phyloP scores from a whole-genome alignment of 2,113 vertebrate genomes.

The Corapipo altera region DNA sequence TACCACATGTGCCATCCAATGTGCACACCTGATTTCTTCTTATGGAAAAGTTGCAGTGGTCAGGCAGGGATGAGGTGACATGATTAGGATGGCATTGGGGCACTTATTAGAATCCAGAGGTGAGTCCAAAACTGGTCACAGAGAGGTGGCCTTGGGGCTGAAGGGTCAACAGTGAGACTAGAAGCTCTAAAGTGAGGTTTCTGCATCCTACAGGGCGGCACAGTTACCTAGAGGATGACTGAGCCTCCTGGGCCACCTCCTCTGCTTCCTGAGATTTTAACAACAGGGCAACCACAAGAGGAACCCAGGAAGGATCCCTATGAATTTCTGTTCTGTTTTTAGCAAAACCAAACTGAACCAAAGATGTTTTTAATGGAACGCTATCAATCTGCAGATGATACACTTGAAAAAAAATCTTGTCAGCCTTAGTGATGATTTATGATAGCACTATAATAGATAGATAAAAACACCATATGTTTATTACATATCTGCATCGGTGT shows the following conservation, averaged over 20 bases:
- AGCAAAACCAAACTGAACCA: background rate
- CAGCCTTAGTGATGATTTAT: background rate
- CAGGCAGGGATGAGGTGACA: background rate
- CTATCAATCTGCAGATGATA: background rate
- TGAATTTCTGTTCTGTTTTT: background rate
- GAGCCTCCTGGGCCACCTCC: background rate
- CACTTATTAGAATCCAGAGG: background rate
- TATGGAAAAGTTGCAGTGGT: background rate
- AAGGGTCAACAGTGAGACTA: background rate
- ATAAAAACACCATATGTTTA: background rate
- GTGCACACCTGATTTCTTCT: background rate
- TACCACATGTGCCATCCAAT: background rate
- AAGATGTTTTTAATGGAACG: background rate
- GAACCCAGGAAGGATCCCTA: accelerated
- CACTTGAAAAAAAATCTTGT: background rate
- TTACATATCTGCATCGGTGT: background rate
- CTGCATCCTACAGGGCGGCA: accelerated
- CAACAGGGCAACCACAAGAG: background rate
- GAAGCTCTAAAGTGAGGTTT: background rate
- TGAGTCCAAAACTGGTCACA: background rate
- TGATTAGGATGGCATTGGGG: background rate
- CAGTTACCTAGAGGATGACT: background rate
- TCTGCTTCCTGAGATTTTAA: background rate
- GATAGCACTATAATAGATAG: background rate
- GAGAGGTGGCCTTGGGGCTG: background rate